Percentiles rank a stretch among this genome's conserved stretches.
Evolutionary conservation across 2,113 vertebrate genomes (phyloP).

Genomic region (Gambusia holbrooki): DNA sequence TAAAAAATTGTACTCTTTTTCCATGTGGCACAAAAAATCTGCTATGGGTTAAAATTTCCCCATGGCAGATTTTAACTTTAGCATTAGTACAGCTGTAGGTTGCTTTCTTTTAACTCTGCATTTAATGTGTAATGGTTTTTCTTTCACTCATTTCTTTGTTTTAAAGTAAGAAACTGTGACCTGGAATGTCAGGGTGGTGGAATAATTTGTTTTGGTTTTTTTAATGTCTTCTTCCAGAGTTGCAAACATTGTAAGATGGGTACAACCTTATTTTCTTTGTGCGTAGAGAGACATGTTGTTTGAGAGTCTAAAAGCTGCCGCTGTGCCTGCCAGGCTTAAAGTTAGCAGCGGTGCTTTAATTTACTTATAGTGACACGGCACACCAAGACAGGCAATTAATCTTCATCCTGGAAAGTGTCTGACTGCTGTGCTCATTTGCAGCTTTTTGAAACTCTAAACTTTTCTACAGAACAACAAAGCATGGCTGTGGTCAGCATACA

Average conservation of each 20-base stretch:
- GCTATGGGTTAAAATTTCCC: too few relatives aligned
- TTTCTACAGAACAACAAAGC: not conserved
- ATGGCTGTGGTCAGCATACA: not conserved
- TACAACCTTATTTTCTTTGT: not conserved
- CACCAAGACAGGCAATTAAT: not conserved
- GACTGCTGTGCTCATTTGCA: not conserved
- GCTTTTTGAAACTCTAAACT: not conserved
- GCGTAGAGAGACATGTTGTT: not conserved
- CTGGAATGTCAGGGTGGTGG: not conserved
- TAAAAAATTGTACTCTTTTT: not conserved
- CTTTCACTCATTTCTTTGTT: not conserved
- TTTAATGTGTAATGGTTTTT: too few relatives aligned
- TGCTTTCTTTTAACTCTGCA: not conserved
- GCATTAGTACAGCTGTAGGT: not conserved
- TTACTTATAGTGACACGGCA: not conserved
- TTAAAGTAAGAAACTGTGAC: not conserved
- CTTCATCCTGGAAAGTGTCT: conserved; percentile 1
- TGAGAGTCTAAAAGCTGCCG: not conserved
- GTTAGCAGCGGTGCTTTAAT: not conserved
- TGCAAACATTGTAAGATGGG: not conserved
- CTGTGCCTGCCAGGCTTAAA: not conserved
- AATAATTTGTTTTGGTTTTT: not conserved
- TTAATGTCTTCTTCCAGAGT: not conserved
- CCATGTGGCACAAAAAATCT: not conserved
- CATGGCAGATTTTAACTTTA: not conserved